phyloP scores from a whole-genome alignment of 2,797 vertebrate species.

The Aeoliscus strigatus region DNA sequence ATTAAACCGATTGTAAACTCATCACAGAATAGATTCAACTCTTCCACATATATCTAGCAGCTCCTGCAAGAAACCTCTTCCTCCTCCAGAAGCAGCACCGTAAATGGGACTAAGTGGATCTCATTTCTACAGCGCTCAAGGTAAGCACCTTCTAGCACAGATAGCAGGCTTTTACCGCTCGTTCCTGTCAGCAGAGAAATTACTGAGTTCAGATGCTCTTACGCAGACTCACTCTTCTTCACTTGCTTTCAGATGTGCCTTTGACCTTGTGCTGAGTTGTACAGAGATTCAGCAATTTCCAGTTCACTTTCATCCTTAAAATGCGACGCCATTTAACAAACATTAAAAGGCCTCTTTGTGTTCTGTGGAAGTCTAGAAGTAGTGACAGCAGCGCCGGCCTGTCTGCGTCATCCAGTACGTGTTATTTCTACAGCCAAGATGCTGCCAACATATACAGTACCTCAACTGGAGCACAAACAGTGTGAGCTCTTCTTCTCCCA shows the following conservation, averaged over 20 bases:
- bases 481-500: not conserved
- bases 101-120: constrained; percentile 17
- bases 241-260: not conserved
- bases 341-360: not conserved
- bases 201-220: constrained; percentile 24
- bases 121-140: constrained; percentile 20
- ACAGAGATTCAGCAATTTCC: constrained; percentile 6
- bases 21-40: too few species aligned
- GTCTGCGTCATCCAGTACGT: constrained; percentile 10
- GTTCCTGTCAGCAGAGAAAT: constrained; percentile 22
- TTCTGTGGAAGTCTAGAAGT: not conserved
- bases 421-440: constrained; percentile 8
- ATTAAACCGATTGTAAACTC: too few species aligned
- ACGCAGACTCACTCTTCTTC: constrained; percentile 8
- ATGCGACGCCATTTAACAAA: not conserved
- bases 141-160: constrained; percentile 8
- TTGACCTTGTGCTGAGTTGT: constrained; percentile 1
- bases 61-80: constrained; percentile 4
- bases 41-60: too few species aligned
- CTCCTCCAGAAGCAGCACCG: constrained; percentile 3
- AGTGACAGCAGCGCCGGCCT: not conserved
- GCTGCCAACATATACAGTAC: constrained; percentile 3
- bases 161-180: constrained; percentile 28
- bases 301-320: not conserved
- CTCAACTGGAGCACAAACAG: constrained; percentile 5